Conservation (phyloP, 2,888 invertebrate species). For the Andricus quercusramuli region DNA sequence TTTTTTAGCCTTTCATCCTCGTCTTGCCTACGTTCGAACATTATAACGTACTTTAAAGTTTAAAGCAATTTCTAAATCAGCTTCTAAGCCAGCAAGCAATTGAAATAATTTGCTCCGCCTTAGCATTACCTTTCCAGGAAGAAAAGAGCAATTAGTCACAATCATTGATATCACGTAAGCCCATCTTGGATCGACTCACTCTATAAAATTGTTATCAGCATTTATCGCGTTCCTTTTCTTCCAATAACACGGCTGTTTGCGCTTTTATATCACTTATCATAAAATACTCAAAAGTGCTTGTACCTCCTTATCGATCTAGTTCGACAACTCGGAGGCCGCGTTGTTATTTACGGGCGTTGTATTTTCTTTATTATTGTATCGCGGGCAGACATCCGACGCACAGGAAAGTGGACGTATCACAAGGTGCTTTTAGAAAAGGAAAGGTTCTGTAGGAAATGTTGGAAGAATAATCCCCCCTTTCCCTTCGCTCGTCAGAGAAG, state of each 20-base stretch:
- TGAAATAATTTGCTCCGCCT: background rate
- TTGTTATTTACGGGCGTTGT: conserved; percentile 23
- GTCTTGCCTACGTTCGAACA: background rate
- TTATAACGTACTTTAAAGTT: conserved; percentile 15
- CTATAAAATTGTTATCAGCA: background rate
- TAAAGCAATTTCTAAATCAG: background rate
- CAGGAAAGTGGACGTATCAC: conserved; percentile 22
- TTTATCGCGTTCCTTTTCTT: background rate
- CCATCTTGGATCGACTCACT: background rate
- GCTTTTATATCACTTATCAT: background rate
- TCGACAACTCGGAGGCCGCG: background rate
- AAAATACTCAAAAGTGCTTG: conserved; percentile 18
- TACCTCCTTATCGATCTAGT: conserved; percentile 21
- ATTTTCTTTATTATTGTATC: conserved; percentile 37
- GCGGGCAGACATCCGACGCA: conserved; percentile 12
- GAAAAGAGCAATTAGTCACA: background rate
- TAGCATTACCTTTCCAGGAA: background rate
- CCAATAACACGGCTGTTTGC: conserved; percentile 6
- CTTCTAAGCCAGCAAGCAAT: background rate
- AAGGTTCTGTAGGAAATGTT: conserved; percentile 49
- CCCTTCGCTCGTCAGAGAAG: conserved; percentile 62
- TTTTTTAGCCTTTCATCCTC: conserved; percentile 8
- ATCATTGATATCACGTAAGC: background rate
- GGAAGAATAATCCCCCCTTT: conserved; percentile 43
- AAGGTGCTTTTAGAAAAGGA: conserved; percentile 46